These are phyloP conservation scores for Phyllostomus discolor DNA, from an alignment of 2,113 vertebrate genomes.

Conservation along the genomic window DNA sequence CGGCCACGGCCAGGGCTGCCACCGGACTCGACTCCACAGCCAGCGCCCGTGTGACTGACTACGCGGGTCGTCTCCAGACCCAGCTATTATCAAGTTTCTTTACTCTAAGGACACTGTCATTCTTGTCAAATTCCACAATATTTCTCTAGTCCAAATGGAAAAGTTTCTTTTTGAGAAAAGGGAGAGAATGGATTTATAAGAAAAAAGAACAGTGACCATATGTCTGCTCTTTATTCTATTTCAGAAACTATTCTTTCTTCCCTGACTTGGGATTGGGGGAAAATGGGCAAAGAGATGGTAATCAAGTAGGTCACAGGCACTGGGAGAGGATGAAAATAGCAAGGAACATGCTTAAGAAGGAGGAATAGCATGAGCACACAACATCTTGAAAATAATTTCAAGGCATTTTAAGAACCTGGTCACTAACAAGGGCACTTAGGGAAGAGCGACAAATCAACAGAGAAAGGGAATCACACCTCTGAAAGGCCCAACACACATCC, in stretches of 20 bases:
- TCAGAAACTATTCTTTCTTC: slow-evolving; percentile 25
- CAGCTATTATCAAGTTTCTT: neutral
- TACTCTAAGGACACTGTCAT: neutral
- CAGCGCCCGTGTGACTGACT: neutral
- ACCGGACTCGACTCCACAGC: neutral
- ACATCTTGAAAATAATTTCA: neutral
- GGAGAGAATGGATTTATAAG: neutral
- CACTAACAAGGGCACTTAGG: neutral
- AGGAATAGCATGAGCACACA: neutral
- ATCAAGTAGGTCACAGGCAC: neutral
- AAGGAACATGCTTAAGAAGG: neutral
- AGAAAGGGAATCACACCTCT: neutral
- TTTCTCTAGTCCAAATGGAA: neutral
- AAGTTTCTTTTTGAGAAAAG: neutral
- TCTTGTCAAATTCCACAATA: neutral
- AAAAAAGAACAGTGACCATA: neutral
- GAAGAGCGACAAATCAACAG: neutral
- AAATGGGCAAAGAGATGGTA: neutral
- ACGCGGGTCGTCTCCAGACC: neutral
- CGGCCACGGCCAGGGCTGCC: neutral
- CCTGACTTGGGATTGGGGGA: neutral
- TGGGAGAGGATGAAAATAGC: neutral
- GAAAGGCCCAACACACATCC: neutral
- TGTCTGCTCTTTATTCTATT: neutral
- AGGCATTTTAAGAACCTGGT: neutral